A percentile compares a stretch with the other conserved stretches of the same genome.
Evolutionary conservation across 2,888 invertebrate species (phyloP).

Genomic region (Ophion costatus): DNA sequence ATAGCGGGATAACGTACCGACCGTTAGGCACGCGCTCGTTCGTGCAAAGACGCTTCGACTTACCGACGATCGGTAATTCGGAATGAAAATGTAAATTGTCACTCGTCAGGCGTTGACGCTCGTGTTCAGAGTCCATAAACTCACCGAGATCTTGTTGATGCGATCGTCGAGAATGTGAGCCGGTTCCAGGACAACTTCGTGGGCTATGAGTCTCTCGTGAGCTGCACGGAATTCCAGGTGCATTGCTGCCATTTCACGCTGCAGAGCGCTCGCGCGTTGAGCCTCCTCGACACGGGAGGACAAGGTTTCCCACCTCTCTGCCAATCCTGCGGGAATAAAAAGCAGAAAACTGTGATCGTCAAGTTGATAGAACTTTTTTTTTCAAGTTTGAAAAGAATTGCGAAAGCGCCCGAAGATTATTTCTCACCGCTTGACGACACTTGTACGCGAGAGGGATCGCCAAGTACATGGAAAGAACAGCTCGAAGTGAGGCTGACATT

Average conservation of each 20-base stretch:
- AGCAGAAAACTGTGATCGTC: not conserved
- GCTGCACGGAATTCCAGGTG: slow-evolving; percentile 79
- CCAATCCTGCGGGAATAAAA: slow-evolving; percentile 76
- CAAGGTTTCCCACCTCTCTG: slow-evolving; percentile 84
- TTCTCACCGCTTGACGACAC: not conserved
- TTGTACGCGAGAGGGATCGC: no score
- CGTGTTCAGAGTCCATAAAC: slow-evolving; percentile 59
- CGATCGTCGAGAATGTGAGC: slow-evolving; percentile 82
- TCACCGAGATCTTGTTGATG: slow-evolving; percentile 83
- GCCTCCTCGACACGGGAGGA: slow-evolving; percentile 82
- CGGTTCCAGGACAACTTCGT: slow-evolving; percentile 78
- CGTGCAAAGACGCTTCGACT: not conserved
- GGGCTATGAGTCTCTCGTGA: slow-evolving; percentile 78
- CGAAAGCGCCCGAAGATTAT: not conserved
- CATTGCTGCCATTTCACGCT: slow-evolving; percentile 81
- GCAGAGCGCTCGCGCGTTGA: slow-evolving; percentile 80
- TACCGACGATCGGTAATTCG: slow-evolving; percentile 50
- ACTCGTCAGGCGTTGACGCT: no score
- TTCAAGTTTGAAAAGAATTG: not conserved
- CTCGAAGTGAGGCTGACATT: no score
- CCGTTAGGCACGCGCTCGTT: not conserved
- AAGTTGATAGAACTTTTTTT: not conserved
- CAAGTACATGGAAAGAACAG: no score
- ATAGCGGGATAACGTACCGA: slow-evolving; percentile 46
- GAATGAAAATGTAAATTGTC: not conserved